Base-by-base conservation (phyloP, 53 echinoderm and acorn worm genomes). In the Apostichopus leukothele region DNA sequence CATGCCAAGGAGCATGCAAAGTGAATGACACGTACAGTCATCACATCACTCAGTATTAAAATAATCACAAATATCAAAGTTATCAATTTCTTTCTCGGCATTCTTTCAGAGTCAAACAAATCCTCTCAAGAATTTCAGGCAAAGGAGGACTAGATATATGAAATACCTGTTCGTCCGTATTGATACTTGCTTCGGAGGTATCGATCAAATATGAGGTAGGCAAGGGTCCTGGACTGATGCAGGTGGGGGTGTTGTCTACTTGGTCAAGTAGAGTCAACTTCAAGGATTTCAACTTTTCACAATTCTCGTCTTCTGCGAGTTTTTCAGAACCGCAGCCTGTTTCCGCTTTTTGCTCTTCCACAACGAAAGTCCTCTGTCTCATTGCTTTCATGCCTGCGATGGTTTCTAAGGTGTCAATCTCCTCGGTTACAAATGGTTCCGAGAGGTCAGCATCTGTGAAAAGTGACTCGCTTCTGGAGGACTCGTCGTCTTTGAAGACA, bases 381-480 rank as follows among this genome's bases (percentile, higher is more conserved):
- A 1, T 26, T 27, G 0, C 25, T 16, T 76, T 76, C 26, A 22
- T 76, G 0, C 9, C 50, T 6, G 77, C 4, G 2, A 27, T 39
- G 27, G 16, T 63, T 67, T 85, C 67, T 67, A 85, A 66, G 0
- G 60, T 55, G 7, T 84, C 12, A 5, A 84, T 16, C 63, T 84
- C 84, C 26, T 66, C 85, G 16, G 57, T 66, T 12, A 20, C 50
- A 50, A 60, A 85, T 14, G 63, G 85, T 68, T 85, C 85, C 9
- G 85, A 85, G 19, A 85, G 60, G 25, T 85, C 85, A 60, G 85
- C 50, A 67, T 85, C 85, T 11, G 92, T 90, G 79, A 92, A 92
- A 51, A 92, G 83, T n/a, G 92, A 92, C 54, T 90, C 92, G 83
- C 92, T 92, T 51, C 71, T 90, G 6, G 92, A 92, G 0, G 88